These are phyloP conservation scores for Corella eumyota DNA, from an alignment of 23 tunicate genomes.

Conservation along the genomic window DNA sequence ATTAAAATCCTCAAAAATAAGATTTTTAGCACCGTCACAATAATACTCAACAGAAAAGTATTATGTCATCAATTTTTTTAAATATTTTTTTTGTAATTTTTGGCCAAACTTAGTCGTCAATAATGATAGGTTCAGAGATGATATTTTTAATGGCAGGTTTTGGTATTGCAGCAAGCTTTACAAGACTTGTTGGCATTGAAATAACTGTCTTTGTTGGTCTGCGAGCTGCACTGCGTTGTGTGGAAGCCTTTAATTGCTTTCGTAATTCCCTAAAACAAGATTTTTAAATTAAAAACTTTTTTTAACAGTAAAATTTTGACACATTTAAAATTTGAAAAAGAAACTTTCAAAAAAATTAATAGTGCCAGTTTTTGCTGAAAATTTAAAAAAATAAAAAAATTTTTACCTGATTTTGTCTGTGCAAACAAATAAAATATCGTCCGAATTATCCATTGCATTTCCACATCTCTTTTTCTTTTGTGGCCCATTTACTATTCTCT, in stretches of 20 bases:
- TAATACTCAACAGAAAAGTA: no score
- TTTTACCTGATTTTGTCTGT: constrained; percentile 52
- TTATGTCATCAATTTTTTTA: no score
- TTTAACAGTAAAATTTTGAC: no score
- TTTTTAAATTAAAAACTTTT: no score
- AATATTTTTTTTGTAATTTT: no score
- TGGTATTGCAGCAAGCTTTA: constrained; percentile 3
- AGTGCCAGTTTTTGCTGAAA: no score
- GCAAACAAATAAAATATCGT: constrained; percentile 71
- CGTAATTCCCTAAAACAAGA: constrained; percentile 38
- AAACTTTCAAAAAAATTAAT: no score
- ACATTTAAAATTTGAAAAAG: no score
- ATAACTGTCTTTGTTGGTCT: constrained; percentile 53
- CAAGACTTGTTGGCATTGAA: constrained; percentile 10
- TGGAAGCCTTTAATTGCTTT: constrained; percentile 42
- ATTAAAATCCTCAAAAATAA: no score
- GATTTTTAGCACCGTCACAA: no score
- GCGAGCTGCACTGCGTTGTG: constrained; percentile 81
- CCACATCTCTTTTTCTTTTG: constrained; percentile 78
- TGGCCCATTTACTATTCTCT: constrained; percentile 67
- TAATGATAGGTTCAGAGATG: constrained; percentile 44
- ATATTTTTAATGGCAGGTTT: constrained; percentile 3
- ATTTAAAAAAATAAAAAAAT: not conserved
- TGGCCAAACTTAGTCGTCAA: constrained; percentile 24
- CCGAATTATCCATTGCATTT: constrained; percentile 39